Evolutionary conservation across 2,888 invertebrate species (phyloP).

Genomic region (Troilus luridus): DNA sequence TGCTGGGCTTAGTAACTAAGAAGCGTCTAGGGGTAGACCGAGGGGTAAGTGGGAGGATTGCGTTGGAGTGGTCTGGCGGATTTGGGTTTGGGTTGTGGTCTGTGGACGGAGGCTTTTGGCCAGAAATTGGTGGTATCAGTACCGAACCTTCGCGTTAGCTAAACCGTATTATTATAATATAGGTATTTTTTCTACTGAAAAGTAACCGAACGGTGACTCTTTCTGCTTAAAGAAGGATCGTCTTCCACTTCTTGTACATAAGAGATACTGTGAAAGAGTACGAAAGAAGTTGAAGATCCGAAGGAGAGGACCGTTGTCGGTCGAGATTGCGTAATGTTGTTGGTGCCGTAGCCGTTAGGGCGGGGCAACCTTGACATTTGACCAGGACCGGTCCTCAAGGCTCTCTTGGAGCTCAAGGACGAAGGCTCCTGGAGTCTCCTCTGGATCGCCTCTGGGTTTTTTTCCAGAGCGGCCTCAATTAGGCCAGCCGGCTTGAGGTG

Average conservation of each 20-base stretch:
- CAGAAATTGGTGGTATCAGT: no score
- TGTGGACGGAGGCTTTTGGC: no score
- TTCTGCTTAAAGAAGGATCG: background rate
- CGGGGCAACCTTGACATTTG: conserved; percentile 54
- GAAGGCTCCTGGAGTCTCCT: conserved; percentile 15
- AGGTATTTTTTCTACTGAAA: no score
- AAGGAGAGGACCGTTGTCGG: background rate
- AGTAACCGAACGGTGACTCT: no score
- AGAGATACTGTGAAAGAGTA: background rate
- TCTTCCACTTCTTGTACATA: background rate
- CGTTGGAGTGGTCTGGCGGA: no score
- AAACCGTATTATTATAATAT: no score
- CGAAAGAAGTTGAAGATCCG: background rate
- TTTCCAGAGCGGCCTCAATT: background rate
- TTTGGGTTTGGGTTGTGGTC: no score
- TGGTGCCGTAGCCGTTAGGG: background rate
- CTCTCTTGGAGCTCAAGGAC: background rate
- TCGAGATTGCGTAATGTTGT: background rate
- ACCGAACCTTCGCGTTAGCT: no score
- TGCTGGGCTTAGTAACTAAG: no score
- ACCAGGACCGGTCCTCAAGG: conserved; percentile 57
- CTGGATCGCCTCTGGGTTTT: background rate
- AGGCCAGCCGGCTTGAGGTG: no score
- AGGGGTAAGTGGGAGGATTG: no score
- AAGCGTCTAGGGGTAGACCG: no score